Conservation (phyloP, 2,113 vertebrate genomes). For the Ictidomys tridecemlineatus region DNA sequence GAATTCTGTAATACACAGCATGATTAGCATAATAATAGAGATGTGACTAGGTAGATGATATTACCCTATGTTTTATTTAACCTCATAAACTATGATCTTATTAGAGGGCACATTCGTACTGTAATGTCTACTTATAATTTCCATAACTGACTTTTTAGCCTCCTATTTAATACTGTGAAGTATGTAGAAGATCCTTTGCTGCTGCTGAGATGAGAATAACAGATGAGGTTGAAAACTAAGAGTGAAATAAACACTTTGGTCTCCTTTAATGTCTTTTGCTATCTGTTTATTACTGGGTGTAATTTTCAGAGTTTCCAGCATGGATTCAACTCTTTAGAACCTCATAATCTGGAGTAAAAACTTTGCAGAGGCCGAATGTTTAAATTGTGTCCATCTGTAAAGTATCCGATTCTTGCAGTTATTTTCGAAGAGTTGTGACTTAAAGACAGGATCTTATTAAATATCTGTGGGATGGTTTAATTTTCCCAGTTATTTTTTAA, state of each 20-base stretch:
- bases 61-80: constrained; percentile 32
- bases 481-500: background rate
- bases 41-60: background rate
- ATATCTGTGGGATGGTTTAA: background rate
- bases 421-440: background rate
- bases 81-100: background rate
- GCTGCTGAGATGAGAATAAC: constrained; percentile 15
- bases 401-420: background rate
- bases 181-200: background rate
- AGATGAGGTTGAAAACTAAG: constrained; percentile 27
- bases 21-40: constrained; percentile 60
- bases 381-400: background rate
- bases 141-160: constrained; percentile 18
- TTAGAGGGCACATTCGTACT: background rate
- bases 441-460: background rate
- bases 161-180: background rate
- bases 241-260: background rate
- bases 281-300: constrained; percentile 14
- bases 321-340: constrained; percentile 9
- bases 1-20: background rate
- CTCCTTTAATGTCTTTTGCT: background rate
- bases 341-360: background rate
- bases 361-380: background rate
- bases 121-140: background rate
- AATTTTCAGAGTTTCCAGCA: constrained; percentile 40